Base-by-base conservation (phyloP, 64 coral and sea anemone species). In the Porites lutea region DNA sequence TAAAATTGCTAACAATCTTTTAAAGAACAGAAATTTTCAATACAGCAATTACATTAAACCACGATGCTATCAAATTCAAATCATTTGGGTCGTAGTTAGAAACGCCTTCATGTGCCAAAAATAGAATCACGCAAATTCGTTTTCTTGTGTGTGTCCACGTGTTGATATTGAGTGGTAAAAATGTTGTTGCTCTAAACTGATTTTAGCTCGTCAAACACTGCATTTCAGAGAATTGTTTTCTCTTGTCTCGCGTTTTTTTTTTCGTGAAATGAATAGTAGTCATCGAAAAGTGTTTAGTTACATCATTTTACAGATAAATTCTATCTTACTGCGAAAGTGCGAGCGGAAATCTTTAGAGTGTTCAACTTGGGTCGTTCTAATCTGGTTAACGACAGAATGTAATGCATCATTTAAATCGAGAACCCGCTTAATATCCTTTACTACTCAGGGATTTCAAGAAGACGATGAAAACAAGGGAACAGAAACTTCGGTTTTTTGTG, bases 51-150 rank as follows among this genome's bases (percentile, higher is more conserved):
- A 45, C 11, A 23, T 82, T 65, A 14, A 19, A 45, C 47, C 61
- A 52, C 63, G 47, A 51, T 22, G 81, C 62, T 65, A 84, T 84
- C 81, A 68, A 68, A 68, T 84, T 84, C 47, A 69, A 84, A 84
- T 84, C 81, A 49, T 84, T 84, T 84, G 81, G 65, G 63, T 50
- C 46, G 62, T 68, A 52, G 27, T 37, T 37, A 69, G 18, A 52
- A 61, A 65, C 43, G 61, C 64, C 44, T 68, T 45, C 20, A 21
- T 0, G 18, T 23, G 67, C 81, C 63, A 68, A 84, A 84, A 84
- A 84, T 67, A 84, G 63, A 69, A 84, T 84, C 81, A 84, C 81
- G 81, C 45, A 84, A 84, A 68, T 67, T 5, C 2, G 2, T 52
- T 22, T 8, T 52, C 44, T 45, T 21, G 62, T 37, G 27, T 37